These are phyloP conservation scores for Buathra laborator DNA, from an alignment of 2,888 invertebrate genomes.

Conservation along the genomic window DNA sequence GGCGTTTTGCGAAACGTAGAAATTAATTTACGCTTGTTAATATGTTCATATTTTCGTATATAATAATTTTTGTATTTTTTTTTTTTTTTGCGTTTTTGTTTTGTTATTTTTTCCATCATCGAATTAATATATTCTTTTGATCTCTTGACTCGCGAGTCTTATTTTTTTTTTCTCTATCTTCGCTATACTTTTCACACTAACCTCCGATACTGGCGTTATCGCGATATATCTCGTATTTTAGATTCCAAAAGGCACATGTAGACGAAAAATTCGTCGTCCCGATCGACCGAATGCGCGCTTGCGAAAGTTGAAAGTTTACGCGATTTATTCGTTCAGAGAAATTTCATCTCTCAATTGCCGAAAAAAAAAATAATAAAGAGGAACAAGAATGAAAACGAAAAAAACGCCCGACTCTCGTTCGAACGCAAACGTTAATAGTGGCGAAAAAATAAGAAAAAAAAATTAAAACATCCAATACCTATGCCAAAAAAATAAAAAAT, in stretches of 20 bases:
- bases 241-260: conserved; percentile 70
- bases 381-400: conserved; percentile 39
- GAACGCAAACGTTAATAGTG: not conserved
- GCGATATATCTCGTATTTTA: conserved; percentile 58
- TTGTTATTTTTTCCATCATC: conserved; percentile 39
- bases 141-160: conserved; percentile 59
- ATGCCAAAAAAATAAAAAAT: conserved; percentile 56
- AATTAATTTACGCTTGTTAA: conserved; percentile 45
- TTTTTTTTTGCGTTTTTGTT: conserved; percentile 37
- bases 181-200: conserved; percentile 29
- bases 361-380: conserved; percentile 45
- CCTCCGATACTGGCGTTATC: conserved; percentile 56
- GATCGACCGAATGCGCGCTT: conserved; percentile 66
- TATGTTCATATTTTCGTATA: conserved; percentile 54
- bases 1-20: conserved; percentile 54
- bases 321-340: conserved; percentile 10
- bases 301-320: conserved; percentile 19
- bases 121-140: conserved; percentile 54
- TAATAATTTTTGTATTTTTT: conserved; percentile 54
- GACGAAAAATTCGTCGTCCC: conserved; percentile 63
- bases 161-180: conserved; percentile 38
- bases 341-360: conserved; percentile 41
- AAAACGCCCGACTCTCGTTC: conserved; percentile 23
- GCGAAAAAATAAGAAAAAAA: conserved; percentile 35
- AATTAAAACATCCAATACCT: conserved; percentile 46